Evolutionary conservation across 2,888 invertebrate species (phyloP).

Genomic region (Ceratothoa steindachneri): DNA sequence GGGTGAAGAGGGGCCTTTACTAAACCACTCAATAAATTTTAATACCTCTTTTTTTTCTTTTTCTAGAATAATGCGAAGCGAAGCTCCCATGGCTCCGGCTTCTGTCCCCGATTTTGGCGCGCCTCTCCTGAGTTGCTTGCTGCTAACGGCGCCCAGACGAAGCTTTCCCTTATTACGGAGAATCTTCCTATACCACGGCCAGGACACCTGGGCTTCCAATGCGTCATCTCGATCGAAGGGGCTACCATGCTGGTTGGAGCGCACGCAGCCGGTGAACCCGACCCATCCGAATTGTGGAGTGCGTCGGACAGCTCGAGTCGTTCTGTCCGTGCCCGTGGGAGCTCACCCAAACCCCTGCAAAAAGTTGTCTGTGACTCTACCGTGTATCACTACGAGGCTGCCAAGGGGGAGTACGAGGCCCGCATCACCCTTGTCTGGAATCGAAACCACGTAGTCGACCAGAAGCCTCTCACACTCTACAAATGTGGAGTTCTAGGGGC

Average conservation of each 20-base stretch:
- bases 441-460: conserved; percentile 84
- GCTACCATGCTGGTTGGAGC: conserved; percentile 85
- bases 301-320: neutral
- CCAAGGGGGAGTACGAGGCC: conserved; percentile 68
- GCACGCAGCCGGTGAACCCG: conserved; percentile 53
- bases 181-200: conserved; percentile 51
- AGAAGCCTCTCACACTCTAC: conserved; percentile 82
- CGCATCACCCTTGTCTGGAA: conserved; percentile 71
- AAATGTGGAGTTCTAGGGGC: conserved; percentile 94
- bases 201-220: conserved; percentile 51
- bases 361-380: conserved; percentile 56
- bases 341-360: conserved; percentile 56
- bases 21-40: no score
- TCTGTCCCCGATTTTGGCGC: conserved; percentile 76
- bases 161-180: conserved; percentile 51
- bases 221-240: conserved; percentile 68
- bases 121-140: conserved; percentile 53
- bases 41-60: no score
- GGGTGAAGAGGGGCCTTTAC: no score
- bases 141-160: conserved; percentile 51
- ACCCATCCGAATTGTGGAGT: neutral
- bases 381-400: conserved; percentile 80
- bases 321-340: conserved; percentile 62
- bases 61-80: no score
- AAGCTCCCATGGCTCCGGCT: conserved; percentile 62